These are phyloP conservation scores for Ectemnius cavifrons DNA, from an alignment of 2,888 invertebrate species.

Conservation along the genomic window DNA sequence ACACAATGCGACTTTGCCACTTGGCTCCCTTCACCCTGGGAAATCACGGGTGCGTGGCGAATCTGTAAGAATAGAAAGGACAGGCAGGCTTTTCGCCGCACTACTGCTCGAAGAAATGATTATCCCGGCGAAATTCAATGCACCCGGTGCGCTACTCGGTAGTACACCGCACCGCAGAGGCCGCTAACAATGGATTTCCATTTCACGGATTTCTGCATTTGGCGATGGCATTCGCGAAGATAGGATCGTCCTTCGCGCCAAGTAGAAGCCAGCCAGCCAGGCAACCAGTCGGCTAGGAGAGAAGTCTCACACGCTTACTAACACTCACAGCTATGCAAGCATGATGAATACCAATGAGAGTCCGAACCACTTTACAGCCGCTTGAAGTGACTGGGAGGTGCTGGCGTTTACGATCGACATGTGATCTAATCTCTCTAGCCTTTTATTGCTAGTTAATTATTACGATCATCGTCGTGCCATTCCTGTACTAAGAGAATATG, in stretches of 20 bases:
- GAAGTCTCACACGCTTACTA: constrained; percentile 15
- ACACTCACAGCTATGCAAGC: neutral
- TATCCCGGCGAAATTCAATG: neutral
- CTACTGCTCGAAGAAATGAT: neutral
- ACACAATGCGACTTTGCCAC: neutral
- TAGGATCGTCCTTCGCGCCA: constrained; percentile 36
- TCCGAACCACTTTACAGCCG: neutral
- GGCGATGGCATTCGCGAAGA: constrained; percentile 42
- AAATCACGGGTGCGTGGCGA: constrained; percentile 1
- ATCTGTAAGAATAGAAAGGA: neutral
- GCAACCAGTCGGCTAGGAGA: neutral
- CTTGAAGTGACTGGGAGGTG: neutral
- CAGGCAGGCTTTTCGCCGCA: neutral
- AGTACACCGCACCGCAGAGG: constrained; percentile 5
- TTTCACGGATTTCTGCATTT: constrained; percentile 46
- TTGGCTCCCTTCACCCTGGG: neutral
- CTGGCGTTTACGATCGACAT: constrained; percentile 5
- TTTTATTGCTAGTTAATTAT: neutral
- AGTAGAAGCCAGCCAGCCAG: neutral
- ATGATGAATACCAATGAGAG: constrained; percentile 47
- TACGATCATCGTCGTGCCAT: neutral
- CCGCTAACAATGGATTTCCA: constrained; percentile 50
- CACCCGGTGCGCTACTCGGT: too few species aligned
- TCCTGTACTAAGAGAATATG: neutral
- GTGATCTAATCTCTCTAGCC: neutral